Percentiles rank a stretch among this genome's conserved stretches.
Conservation (phyloP, 2,888 invertebrate genomes). For the Eristalis arbustorum region DNA sequence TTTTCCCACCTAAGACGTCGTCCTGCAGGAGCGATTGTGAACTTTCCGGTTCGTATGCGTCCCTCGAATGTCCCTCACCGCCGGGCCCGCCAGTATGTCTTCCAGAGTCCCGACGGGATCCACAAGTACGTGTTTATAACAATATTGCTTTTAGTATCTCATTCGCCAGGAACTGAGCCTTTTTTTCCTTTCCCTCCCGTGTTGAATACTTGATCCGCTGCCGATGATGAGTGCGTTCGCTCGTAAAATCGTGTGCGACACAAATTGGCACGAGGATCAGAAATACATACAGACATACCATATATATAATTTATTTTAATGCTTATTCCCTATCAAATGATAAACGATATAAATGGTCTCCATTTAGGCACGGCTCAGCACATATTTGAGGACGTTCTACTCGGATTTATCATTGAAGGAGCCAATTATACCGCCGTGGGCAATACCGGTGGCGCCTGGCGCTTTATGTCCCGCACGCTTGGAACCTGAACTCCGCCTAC, state of each 20-base stretch:
- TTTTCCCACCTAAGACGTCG: constrained; percentile 74
- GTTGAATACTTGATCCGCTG: constrained; percentile 27
- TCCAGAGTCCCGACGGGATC: constrained; percentile 75
- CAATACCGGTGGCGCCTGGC: constrained; percentile 80
- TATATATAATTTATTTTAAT: neutral
- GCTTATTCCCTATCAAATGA: constrained; percentile 43
- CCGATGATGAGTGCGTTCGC: constrained; percentile 46
- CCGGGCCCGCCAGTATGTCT: constrained; percentile 75
- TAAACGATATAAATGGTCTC: constrained; percentile 52
- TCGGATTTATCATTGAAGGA: constrained; percentile 81
- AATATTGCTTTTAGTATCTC: constrained; percentile 44
- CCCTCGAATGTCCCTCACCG: constrained; percentile 76
- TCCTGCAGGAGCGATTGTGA: constrained; percentile 75
- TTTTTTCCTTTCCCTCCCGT: constrained; percentile 1
- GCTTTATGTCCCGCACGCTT: constrained; percentile 81
- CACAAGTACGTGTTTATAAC: constrained; percentile 73
- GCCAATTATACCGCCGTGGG: constrained; percentile 81
- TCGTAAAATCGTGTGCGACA: constrained; percentile 47
- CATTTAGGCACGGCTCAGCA: constrained; percentile 76
- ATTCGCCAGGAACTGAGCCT: neutral
- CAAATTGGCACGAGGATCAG: constrained; percentile 54
- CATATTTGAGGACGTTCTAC: constrained; percentile 81
- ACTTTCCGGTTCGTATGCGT: constrained; percentile 76
- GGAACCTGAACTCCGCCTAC: constrained; percentile 81
- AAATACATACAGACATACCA: too few species aligned